A percentile compares a stretch with the other conserved stretches of the same genome.
phyloP scores from a whole-genome alignment of 2,797 vertebrate species.

The Chanos chanos region DNA sequence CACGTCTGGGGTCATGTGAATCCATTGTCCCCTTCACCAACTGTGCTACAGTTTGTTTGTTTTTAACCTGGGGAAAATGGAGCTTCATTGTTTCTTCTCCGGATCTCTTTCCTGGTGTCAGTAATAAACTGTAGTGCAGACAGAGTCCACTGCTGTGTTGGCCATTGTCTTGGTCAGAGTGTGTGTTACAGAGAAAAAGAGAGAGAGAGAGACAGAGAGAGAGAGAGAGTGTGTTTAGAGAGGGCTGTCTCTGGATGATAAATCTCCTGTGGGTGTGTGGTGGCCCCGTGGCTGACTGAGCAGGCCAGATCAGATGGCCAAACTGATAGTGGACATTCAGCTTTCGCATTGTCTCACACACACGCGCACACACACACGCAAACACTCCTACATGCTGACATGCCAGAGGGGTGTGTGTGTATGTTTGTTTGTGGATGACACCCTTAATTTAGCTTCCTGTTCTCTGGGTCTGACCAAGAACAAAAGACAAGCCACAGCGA shows the following conservation, averaged over 20 bases:
- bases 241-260: conserved; percentile 78
- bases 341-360: conserved; percentile 22
- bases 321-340: conserved; percentile 63
- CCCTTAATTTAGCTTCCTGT: conserved; percentile 59
- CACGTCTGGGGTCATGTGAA: background rate
- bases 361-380: conserved; percentile 31
- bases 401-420: conserved; percentile 53
- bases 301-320: conserved; percentile 73
- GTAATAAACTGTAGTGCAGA: too few species aligned
- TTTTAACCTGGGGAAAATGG: too few species aligned
- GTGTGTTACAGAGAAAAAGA: conserved; percentile 36
- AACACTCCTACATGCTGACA: conserved; percentile 67
- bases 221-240: background rate
- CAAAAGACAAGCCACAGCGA: conserved; percentile 50
- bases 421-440: conserved; percentile 49
- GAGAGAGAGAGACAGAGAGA: conserved; percentile 25
- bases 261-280: conserved; percentile 78
- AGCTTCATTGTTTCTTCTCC: background rate
- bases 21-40: conserved; percentile 3
- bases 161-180: background rate
- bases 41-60: conserved; percentile 19
- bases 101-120: conserved; percentile 4
- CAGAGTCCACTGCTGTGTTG: too few species aligned
- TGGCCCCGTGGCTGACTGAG: conserved; percentile 43
- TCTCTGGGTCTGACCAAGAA: conserved; percentile 47